phyloP scores from a whole-genome alignment of 2,888 invertebrate species.

The Polyommatus icarus region DNA sequence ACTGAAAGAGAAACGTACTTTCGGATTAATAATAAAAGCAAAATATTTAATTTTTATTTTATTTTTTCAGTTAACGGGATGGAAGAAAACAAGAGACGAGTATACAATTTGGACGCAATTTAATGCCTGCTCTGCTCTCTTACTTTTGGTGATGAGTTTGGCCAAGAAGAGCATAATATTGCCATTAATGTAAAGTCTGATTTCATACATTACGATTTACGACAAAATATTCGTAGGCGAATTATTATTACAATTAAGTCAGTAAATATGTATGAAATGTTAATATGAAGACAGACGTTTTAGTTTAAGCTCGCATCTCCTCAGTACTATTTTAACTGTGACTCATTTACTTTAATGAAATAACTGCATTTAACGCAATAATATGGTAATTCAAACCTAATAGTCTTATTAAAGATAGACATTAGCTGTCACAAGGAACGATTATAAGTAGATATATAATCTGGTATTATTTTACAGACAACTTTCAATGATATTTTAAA shows the following conservation, averaged over 20 bases:
- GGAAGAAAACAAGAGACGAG: too few relatives aligned
- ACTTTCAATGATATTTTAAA: neutral
- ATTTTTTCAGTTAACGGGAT: too few relatives aligned
- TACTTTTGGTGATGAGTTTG: too few relatives aligned
- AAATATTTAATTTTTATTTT: too few relatives aligned
- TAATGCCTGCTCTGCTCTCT: too few relatives aligned
- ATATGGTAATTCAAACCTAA: neutral
- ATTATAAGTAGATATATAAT: neutral
- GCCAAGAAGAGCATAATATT: too few relatives aligned
- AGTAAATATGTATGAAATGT: neutral
- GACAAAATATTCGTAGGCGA: too few relatives aligned
- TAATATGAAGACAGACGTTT: neutral
- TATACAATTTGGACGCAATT: too few relatives aligned
- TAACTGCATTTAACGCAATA: neutral
- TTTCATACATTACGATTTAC: too few relatives aligned
- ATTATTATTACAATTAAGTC: neutral
- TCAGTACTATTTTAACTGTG: neutral
- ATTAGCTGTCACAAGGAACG: neutral
- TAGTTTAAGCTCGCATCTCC: neutral
- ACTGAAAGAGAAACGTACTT: too few relatives aligned
- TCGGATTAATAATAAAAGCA: too few relatives aligned
- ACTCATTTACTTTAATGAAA: slow-evolving; percentile 11
- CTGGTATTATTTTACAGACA: neutral
- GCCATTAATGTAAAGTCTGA: too few relatives aligned
- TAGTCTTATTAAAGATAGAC: neutral